These are phyloP conservation scores for Ameiurus melas DNA, from an alignment of 2,113 vertebrate genomes.

Conservation along the genomic window DNA sequence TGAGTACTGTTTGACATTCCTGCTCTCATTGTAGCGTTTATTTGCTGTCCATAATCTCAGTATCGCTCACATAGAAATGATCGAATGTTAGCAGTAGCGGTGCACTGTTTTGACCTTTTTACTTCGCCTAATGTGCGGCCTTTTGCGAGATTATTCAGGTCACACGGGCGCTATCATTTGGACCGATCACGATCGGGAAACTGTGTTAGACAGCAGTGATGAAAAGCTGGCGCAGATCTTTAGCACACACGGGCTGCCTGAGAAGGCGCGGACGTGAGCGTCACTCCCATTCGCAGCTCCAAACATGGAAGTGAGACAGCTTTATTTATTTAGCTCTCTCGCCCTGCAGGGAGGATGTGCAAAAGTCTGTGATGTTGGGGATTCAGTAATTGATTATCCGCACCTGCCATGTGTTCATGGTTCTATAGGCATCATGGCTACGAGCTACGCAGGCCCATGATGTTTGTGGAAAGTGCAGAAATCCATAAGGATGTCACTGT, in stretches of 20 bases:
- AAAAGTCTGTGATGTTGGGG: constrained; percentile 5
- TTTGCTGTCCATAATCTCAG: not conserved
- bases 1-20: not conserved
- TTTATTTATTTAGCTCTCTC: constrained; percentile 18
- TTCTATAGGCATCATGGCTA: constrained; percentile 21
- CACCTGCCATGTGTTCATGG: constrained; percentile 31
- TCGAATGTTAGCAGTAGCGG: not conserved
- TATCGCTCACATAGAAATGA: not conserved
- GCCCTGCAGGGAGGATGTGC: constrained; percentile 2
- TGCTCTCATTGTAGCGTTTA: not conserved
- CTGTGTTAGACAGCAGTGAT: constrained; percentile 26
- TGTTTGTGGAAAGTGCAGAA: not conserved
- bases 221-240: constrained; percentile 12
- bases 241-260: constrained; percentile 1
- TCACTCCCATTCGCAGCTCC: constrained; percentile 11
- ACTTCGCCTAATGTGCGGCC: not conserved
- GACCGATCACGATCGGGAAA: constrained; percentile 3
- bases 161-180: constrained; percentile 1
- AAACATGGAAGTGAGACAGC: constrained; percentile 4
- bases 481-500: not conserved
- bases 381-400: constrained; percentile 32
- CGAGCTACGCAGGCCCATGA: constrained; percentile 3
- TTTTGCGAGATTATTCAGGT: not conserved
- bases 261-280: not conserved
- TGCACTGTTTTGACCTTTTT: not conserved